Conservation (phyloP, 2,797 vertebrate genomes). For the Natrix natrix region DNA sequence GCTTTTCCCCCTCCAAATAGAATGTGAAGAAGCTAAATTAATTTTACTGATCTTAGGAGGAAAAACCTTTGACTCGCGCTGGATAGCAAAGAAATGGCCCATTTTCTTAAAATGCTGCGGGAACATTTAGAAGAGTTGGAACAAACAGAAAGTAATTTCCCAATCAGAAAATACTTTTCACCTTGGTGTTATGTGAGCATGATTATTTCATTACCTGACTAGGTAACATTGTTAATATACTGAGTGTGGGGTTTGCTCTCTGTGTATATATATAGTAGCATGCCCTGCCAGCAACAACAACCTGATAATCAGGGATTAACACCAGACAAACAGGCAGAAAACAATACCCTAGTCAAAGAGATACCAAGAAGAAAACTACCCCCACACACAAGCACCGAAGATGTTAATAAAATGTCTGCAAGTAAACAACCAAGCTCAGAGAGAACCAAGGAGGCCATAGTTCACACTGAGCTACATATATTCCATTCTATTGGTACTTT, state of each 20-base stretch:
- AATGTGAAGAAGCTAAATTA: conserved; percentile 24
- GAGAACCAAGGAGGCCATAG: not conserved
- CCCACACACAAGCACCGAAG: not conserved
- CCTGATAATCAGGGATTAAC: not conserved
- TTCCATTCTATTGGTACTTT: not conserved
- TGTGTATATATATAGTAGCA: too few relatives aligned
- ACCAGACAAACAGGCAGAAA: not conserved
- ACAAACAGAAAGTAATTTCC: conserved; percentile 46
- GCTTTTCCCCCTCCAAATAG: conserved; percentile 1
- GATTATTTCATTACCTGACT: too few relatives aligned
- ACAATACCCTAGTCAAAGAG: not conserved
- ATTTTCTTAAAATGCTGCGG: not conserved
- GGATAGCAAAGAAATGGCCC: conserved; percentile 22
- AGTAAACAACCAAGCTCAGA: not conserved
- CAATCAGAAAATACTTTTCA: not conserved
- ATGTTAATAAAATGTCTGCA: not conserved
- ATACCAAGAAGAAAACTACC: not conserved
- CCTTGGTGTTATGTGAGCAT: too few relatives aligned
- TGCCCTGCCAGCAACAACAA: too few relatives aligned
- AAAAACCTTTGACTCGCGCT: not conserved
- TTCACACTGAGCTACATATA: not conserved
- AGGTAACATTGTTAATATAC: too few relatives aligned
- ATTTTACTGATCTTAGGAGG: conserved; percentile 32
- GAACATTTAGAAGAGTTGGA: not conserved
- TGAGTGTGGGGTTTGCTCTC: too few relatives aligned